Conservation (phyloP, 2,797 vertebrate genomes). For the Sebastiscus tertius region DNA sequence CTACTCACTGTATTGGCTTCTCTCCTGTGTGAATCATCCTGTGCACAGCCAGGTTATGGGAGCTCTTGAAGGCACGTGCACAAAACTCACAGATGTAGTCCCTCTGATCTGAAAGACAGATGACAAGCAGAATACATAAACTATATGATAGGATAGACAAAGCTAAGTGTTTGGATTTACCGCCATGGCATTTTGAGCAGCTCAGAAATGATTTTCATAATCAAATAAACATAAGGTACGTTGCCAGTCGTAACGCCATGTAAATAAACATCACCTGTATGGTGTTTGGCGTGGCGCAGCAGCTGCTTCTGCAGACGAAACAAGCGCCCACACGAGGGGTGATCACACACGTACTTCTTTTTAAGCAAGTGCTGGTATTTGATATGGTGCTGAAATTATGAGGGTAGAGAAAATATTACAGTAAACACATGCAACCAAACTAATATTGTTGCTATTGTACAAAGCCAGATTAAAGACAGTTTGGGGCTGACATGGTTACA, state of each 20-base stretch:
- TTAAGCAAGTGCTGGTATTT: constrained; percentile 97
- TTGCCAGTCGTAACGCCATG: background rate
- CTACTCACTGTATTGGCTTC: constrained; percentile 93
- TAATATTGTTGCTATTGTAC: background rate
- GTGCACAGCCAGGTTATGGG: constrained; percentile 93
- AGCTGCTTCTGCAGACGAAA: constrained; percentile 96
- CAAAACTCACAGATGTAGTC: constrained; percentile 97
- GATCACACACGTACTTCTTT: constrained; percentile 95
- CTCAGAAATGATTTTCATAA: background rate
- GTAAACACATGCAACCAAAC: background rate
- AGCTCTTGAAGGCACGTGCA: constrained; percentile 94
- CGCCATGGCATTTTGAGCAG: background rate
- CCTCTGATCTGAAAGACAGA: constrained; percentile 87
- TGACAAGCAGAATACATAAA: background rate
- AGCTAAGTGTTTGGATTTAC: background rate
- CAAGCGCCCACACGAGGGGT: constrained; percentile 93
- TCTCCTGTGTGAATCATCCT: constrained; percentile 96
- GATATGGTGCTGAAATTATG: constrained; percentile 88
- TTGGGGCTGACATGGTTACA: background rate
- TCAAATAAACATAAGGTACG: background rate
- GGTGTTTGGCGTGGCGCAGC: constrained; percentile 93
- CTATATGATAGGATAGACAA: background rate
- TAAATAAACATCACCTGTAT: constrained; percentile 85
- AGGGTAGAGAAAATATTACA: background rate
- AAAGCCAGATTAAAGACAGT: background rate